Base-by-base conservation (phyloP, 2,113 vertebrate genomes). In the Benitochromis conjunctus region DNA sequence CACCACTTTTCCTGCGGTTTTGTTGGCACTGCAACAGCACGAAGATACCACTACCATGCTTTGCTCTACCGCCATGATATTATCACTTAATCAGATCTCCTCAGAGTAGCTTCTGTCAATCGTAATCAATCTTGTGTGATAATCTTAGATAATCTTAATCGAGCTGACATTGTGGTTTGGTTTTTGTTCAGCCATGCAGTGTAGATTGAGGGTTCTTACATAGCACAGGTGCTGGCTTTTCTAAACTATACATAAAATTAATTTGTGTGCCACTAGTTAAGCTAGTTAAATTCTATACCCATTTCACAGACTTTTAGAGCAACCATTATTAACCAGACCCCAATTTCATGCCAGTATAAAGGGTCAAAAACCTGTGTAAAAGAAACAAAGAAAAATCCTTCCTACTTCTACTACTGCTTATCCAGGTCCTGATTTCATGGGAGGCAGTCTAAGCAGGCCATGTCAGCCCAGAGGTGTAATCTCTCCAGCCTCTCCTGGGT, bases 171-270 rank as follows among this genome's bases (percentile, higher is more conserved):
- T 12, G 43, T 74, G 43, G 14, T 31, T 26, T 26, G 64, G 38
- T 46, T 16, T 74, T 48, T 74, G 43, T 51, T 19, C 43, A 48
- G 13, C 16, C 41, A 74, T 29, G 8, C 14, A 31, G 43, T 76
- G 16, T 11, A 12, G 43, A 31, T 24, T 0, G 5, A 0, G 9
- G 0, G 66, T 19, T 74, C 24, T 74, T 29, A 74, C 41, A 74
- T 0, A 7, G 34, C 21, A 46, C 14, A 48, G 5, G 21, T 19
- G 14, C 24, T 26, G 41, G 14, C 14, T 7, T 74, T 74, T 74
- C 66, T 74, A 7, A 48, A 74, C 24, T 48, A 18, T 19, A 31
- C 16, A 29, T 29, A 7, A 48, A 29, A 51, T 76, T 5, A 1
- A 29, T 76, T 54, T n/a, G 19, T 10, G 5, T 21, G 53, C 53